phyloP scores from a whole-genome alignment of 1,140 invertebrate species.

The Caenorhabditis briggsae region DNA sequence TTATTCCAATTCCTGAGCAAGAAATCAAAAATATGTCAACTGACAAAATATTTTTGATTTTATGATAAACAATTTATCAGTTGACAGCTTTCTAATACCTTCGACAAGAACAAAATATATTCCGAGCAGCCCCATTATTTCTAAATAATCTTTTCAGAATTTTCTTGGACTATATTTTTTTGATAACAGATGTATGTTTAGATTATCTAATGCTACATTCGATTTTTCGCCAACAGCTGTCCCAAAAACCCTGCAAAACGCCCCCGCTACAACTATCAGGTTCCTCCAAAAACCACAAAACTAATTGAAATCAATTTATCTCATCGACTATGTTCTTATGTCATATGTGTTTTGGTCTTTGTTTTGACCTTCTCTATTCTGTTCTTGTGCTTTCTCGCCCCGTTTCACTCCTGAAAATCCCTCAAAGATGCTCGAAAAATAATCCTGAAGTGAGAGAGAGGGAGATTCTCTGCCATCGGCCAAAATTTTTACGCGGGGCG shows the following conservation, averaged over 20 bases:
- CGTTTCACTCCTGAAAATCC: not conserved
- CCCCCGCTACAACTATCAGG: not conserved
- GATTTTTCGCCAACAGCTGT: not conserved
- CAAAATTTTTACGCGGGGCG: conserved; percentile 26
- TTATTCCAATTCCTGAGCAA: too few relatives aligned
- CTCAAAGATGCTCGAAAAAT: not conserved
- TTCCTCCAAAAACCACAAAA: not conserved
- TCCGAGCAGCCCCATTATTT: too few relatives aligned
- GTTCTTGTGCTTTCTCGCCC: not conserved
- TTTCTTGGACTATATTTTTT: too few relatives aligned
- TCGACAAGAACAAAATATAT: too few relatives aligned
- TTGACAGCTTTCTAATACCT: too few relatives aligned
- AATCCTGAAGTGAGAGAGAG: not conserved
- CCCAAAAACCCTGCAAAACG: not conserved
- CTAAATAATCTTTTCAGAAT: too few relatives aligned
- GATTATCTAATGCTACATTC: not conserved
- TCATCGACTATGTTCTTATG: not conserved
- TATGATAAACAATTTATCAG: too few relatives aligned
- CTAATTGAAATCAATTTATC: not conserved
- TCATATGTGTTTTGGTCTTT: conserved; percentile 12
- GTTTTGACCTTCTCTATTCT: not conserved
- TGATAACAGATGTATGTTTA: not conserved
- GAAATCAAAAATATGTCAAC: too few relatives aligned
- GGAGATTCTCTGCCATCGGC: conserved; percentile 20
- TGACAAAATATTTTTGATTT: too few relatives aligned